Conservation (phyloP, 2,113 vertebrate genomes). For the Myocastor coypus region DNA sequence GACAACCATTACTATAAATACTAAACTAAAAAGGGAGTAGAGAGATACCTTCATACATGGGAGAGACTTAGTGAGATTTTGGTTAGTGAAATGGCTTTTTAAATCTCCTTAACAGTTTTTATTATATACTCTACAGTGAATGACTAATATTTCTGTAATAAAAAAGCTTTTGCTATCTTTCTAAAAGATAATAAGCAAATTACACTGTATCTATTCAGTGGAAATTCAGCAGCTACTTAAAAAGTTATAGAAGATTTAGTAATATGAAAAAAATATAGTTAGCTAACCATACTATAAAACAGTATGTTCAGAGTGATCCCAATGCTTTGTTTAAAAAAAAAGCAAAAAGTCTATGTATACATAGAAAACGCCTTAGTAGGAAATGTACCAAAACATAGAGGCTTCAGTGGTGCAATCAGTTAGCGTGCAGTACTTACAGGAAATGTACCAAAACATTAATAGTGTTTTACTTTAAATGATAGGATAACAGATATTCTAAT, state of each 20-base stretch:
- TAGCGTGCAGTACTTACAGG: too few species aligned
- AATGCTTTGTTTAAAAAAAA: conserved; percentile 43
- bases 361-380: conserved; percentile 41
- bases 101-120: conserved; percentile 52
- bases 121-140: conserved; percentile 45
- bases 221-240: conserved; percentile 22
- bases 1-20: conserved; percentile 56
- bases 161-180: conserved; percentile 51
- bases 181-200: conserved; percentile 49
- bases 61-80: conserved; percentile 14
- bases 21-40: background rate
- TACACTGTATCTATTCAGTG: conserved; percentile 6
- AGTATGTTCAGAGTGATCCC: conserved; percentile 67
- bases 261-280: conserved; percentile 33
- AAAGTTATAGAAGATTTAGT: conserved; percentile 47
- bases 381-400: conserved; percentile 43
- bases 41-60: conserved; percentile 48
- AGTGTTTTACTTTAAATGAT: conserved; percentile 23
- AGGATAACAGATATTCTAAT: conserved; percentile 13
- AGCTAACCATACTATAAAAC: conserved; percentile 63
- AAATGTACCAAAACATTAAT: conserved; percentile 37
- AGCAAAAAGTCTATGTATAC: conserved; percentile 31
- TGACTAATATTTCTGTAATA: background rate
- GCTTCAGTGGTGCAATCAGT: too few species aligned
- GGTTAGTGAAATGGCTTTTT: conserved; percentile 53